A percentile compares a stretch with the other conserved stretches of the same genome.
Evolutionary conservation across 1,140 invertebrate genomes (phyloP).

Genomic region (Drosophila ficusphila): DNA sequence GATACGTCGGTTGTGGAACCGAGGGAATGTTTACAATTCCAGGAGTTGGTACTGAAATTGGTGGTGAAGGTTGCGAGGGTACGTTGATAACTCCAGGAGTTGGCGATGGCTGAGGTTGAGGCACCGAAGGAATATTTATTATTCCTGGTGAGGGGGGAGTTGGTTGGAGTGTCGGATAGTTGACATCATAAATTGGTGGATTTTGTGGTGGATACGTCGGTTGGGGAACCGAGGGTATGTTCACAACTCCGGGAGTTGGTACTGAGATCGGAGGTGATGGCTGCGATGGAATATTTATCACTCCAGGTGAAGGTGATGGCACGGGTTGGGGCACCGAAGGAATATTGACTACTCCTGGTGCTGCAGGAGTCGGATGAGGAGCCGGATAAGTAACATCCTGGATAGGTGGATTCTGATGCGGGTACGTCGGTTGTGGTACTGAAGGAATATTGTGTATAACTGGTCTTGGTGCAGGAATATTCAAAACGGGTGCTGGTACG

Average conservation of each 20-base stretch:
- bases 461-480: constrained; percentile 76
- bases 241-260: constrained; percentile 64
- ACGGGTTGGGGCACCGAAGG: constrained; percentile 6
- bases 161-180: constrained; percentile 4
- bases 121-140: constrained; percentile 22
- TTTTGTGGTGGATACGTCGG: constrained; percentile 5
- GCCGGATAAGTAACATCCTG: constrained; percentile 59
- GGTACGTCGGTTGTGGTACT: constrained; percentile 9
- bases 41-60: not conserved
- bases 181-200: constrained; percentile 53
- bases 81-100: constrained; percentile 44
- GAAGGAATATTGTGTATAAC: constrained; percentile 85
- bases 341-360: constrained; percentile 10
- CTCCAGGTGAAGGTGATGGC: constrained; percentile 10
- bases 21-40: constrained; percentile 28
- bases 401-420: constrained; percentile 5
- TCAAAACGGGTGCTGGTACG: constrained; percentile 13
- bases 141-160: constrained; percentile 10
- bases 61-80: constrained; percentile 15
- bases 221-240: constrained; percentile 64
- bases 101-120: constrained; percentile 15
- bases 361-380: not conserved
- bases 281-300: constrained; percentile 44
- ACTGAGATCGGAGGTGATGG: constrained; percentile 8
- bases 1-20: too few relatives aligned